Base-by-base conservation (phyloP, 92 coral and sea anemone genomes). In the Zoanthus gigantus region DNA sequence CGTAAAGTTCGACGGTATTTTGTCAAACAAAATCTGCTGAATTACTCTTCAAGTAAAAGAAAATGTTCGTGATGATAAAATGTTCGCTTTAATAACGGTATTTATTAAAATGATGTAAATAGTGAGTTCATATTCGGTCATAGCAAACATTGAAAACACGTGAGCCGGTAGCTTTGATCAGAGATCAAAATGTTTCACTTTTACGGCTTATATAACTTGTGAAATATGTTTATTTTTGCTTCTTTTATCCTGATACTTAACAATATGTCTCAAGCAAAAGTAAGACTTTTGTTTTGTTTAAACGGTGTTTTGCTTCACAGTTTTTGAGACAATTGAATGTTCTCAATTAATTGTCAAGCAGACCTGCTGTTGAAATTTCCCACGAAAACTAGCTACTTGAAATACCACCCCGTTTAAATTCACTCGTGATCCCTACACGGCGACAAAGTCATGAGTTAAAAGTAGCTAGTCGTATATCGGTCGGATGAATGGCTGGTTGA, bases 261-360 rank as follows among this genome's bases (percentile, higher is more conserved):
- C 5, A 3, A 47, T 37, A 34, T 81, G 7, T 42, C 15, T 47
- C 28, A 42, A n/a, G 45, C 7, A 67, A 67, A 28, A 14, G 14
- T 53, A 6, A 46, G 12, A 47, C 44, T 5, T 81, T 81, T 66
- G 85, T 81, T 81, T 66, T 81, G 15, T 67, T 67, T 37, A 65
- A 29, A 81, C 85, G 15, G 65, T 81, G 85, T 81, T 81, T 66
- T 81, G 85, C 30, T 80, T 63, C 74, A 11, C 37, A 81, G 17
- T 6, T 80, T 79, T 80, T 54, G 67, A 66, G 52, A 66, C 85
- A 81, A 81, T 81, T 53, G 85, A 23, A 66, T 29, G 65, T 18
- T 66, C 85, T 18, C 47, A 72, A 66, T 66, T 81, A 72, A 66
- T 66, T 81, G 74, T 28, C 42, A 48, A 81, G 82, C 82, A 10